A percentile compares a stretch with the other conserved stretches of the same genome.
Conservation (phyloP, 2,888 invertebrate genomes). For the Drosophila cognata region DNA sequence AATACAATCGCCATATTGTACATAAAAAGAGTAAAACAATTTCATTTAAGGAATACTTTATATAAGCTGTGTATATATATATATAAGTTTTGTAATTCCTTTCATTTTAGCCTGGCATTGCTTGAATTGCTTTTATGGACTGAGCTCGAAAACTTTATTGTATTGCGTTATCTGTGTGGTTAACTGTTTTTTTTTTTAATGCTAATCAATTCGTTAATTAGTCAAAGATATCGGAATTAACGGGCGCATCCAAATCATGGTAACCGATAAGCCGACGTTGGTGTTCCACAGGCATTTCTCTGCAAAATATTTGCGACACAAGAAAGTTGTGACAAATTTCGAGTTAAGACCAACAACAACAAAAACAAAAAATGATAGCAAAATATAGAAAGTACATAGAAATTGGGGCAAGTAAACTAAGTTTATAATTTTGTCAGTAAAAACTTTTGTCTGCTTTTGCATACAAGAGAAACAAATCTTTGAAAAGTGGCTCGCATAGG, state of each 20-base stretch:
- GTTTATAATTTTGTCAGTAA: background rate
- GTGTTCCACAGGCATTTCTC: slow-evolving; percentile 88
- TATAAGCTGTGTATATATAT: slow-evolving; percentile 10
- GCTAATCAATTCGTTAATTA: slow-evolving; percentile 68
- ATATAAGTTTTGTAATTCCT: slow-evolving; percentile 29
- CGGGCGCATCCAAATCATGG: slow-evolving; percentile 96
- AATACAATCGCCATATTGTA: slow-evolving; percentile 65
- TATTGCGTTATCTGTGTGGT: slow-evolving; percentile 30
- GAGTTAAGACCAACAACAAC: slow-evolving; percentile 64
- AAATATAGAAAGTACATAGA: slow-evolving; percentile 42
- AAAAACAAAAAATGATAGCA: slow-evolving; percentile 47
- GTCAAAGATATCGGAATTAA: slow-evolving; percentile 90
- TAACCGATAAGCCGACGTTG: slow-evolving; percentile 93
- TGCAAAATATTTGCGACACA: slow-evolving; percentile 86
- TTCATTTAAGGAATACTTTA: slow-evolving; percentile 20
- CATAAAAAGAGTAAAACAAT: slow-evolving; percentile 18
- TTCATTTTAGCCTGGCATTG: slow-evolving; percentile 49
- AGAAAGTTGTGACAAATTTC: slow-evolving; percentile 80
- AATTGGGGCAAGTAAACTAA: slow-evolving; percentile 18
- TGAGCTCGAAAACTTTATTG: slow-evolving; percentile 43
- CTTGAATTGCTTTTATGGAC: slow-evolving; percentile 64
- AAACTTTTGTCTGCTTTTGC: background rate
- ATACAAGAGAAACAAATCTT: background rate
- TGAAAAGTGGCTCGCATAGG: background rate
- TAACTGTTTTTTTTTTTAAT: slow-evolving; percentile 36